Evolutionary conservation across 1,140 invertebrate genomes (phyloP).

Genomic region (Halesus radiatus): DNA sequence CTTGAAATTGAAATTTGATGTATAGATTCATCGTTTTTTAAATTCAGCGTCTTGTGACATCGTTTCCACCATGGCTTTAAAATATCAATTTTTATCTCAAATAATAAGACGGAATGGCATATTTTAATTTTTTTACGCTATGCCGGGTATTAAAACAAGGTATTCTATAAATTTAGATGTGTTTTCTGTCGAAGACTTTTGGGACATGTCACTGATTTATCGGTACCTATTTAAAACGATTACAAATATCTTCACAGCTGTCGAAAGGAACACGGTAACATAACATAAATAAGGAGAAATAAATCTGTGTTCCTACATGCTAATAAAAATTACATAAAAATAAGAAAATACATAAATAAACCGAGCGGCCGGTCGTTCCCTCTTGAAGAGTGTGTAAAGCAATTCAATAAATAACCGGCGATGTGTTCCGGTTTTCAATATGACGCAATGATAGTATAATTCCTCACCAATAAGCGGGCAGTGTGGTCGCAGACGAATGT

Average conservation of each 20-base stretch:
- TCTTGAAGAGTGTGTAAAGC: slow-evolving; percentile 1
- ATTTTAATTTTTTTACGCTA: too few relatives aligned
- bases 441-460: slow-evolving; percentile 19
- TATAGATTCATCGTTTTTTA: too few relatives aligned
- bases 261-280: background rate
- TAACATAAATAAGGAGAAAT: background rate
- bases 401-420: slow-evolving; percentile 11
- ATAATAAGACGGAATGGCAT: too few relatives aligned
- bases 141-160: too few relatives aligned
- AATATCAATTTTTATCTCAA: too few relatives aligned
- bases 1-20: too few relatives aligned
- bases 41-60: too few relatives aligned
- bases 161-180: too few relatives aligned
- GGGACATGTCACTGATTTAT: too few relatives aligned
- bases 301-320: background rate
- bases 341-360: slow-evolving; percentile 1
- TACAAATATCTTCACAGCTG: background rate
- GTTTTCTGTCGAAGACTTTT: too few relatives aligned
- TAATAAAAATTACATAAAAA: background rate
- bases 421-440: slow-evolving; percentile 23
- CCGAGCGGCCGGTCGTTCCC: background rate
- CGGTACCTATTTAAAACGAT: background rate
- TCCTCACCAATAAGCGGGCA: slow-evolving; percentile 7
- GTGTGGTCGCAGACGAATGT: background rate
- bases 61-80: too few relatives aligned